Percentiles rank a stretch among this genome's conserved stretches.
These are phyloP conservation scores for Poeciliopsis presidionis DNA, from an alignment of 2,797 vertebrate species.

Conservation along the genomic window DNA sequence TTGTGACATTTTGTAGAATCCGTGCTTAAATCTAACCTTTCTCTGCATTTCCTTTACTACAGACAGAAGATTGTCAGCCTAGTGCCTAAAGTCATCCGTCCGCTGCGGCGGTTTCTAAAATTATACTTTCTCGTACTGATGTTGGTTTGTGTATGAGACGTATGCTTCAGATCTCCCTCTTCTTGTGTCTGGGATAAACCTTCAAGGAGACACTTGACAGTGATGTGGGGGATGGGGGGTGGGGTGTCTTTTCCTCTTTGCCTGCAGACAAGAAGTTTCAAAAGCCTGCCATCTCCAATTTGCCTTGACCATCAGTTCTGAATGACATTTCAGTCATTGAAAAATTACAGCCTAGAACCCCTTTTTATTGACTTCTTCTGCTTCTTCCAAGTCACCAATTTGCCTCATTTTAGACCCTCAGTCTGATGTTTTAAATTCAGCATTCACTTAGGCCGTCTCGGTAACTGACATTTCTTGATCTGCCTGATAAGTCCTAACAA, in stretches of 20 bases:
- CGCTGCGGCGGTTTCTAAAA: constrained; percentile 1
- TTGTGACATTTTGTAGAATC: background rate
- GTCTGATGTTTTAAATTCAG: background rate
- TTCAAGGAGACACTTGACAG: background rate
- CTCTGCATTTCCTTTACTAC: background rate
- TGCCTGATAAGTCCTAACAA: constrained; percentile 2
- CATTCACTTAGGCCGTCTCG: background rate
- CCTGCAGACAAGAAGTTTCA: background rate
- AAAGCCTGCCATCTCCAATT: constrained; percentile 9
- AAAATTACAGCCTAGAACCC: background rate
- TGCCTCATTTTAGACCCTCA: background rate
- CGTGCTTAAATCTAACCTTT: background rate
- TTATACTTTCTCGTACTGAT: background rate
- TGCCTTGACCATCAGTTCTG: background rate
- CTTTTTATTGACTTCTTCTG: background rate
- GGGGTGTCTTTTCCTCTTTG: background rate
- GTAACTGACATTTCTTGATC: background rate
- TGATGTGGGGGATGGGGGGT: background rate
- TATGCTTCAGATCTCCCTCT: background rate
- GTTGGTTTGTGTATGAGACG: constrained; percentile 1
- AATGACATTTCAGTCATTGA: background rate
- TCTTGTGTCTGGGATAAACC: background rate
- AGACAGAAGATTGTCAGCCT: background rate
- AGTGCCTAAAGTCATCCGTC: constrained; percentile 2
- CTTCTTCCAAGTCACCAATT: background rate